A percentile compares a stretch with the other conserved stretches of the same genome.
These are phyloP conservation scores for Ormyrus labotus DNA, from an alignment of 2,888 invertebrate genomes.

Conservation along the genomic window DNA sequence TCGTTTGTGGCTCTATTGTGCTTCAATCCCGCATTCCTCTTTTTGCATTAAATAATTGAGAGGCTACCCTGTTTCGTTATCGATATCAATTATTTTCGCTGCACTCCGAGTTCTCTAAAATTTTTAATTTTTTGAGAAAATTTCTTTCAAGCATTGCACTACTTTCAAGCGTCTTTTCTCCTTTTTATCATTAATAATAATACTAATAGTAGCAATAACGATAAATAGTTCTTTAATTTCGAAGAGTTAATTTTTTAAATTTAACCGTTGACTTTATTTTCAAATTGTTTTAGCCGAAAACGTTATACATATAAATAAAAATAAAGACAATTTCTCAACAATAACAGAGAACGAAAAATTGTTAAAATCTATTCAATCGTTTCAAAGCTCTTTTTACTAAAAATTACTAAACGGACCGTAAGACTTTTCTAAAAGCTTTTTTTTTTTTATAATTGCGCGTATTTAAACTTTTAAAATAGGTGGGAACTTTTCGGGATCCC, in stretches of 20 bases:
- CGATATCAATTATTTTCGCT: slow-evolving; percentile 67
- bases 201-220: slow-evolving; percentile 28
- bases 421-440: slow-evolving; percentile 6
- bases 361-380: background rate
- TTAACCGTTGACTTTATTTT: slow-evolving; percentile 22
- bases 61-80: slow-evolving; percentile 75
- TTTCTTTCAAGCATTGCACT: background rate
- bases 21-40: slow-evolving; percentile 55
- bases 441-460: background rate
- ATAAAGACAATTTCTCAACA: slow-evolving; percentile 27
- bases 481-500: background rate
- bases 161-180: slow-evolving; percentile 27
- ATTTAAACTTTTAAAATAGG: slow-evolving; percentile 2
- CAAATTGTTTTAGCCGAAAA: slow-evolving; percentile 18
- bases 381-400: slow-evolving; percentile 38
- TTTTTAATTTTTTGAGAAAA: slow-evolving; percentile 13
- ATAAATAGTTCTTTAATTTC: slow-evolving; percentile 38
- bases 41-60: slow-evolving; percentile 72
- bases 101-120: slow-evolving; percentile 52
- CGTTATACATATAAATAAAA: slow-evolving; percentile 5
- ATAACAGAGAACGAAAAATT: slow-evolving; percentile 16
- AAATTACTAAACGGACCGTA: background rate
- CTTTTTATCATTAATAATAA: slow-evolving; percentile 31
- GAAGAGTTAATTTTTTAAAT: slow-evolving; percentile 11
- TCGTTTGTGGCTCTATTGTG: background rate